Evolutionary conservation across 2,797 vertebrate species (phyloP), one percentile per base, ranked within the genome.

Genomic region (Mionectes olivaceus): DNA sequence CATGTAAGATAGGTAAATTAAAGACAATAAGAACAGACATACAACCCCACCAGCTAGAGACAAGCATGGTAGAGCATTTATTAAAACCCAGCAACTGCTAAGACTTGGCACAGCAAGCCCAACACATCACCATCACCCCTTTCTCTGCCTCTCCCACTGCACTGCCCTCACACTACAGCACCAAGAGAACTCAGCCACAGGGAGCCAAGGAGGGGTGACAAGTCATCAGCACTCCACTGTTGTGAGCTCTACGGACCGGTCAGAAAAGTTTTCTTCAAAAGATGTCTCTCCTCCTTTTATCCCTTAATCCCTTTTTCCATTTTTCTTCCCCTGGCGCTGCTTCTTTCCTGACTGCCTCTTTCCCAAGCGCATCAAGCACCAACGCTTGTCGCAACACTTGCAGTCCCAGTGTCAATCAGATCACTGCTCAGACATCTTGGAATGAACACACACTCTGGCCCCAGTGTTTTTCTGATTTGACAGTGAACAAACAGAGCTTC

Each of bases 1-100:
- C 23, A 9, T 59, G 73, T 18, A 82, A 79, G 53, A 14, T n/a
- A 88, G 52, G 55, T 82, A 89, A 95, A 94, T 78, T 65, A 95
- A 96, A 95, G 81, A 67, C 35, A 35, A 11, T 53, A 81, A 44
- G 18, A 84, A 61, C 7, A 44, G 41, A n/a, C 22, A 64, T 44
- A 43, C 53, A 78, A 46, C 12, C 19, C 49, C 73, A 83, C 70
- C 83, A 74, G 61, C 85, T 71, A 89, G 35, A 50, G 65, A 87
- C 17, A 7, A 61, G 47, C 32, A 13, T 10, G 24, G 68, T 16
- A 74, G 67, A 49, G 46, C 18, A 39, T 13, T 30, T 68, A 49
- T 30, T 17, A 44, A 47, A 44, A 69, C 47, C 47, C 4, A 16
- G 30, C 4, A 13, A 9, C 14, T 32, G 63, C 10, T 39, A 18